A percentile compares a stretch with the other conserved stretches of the same genome.
Evolutionary conservation across 2,888 invertebrate species (phyloP).

Genomic region (Lycia hirtaria): DNA sequence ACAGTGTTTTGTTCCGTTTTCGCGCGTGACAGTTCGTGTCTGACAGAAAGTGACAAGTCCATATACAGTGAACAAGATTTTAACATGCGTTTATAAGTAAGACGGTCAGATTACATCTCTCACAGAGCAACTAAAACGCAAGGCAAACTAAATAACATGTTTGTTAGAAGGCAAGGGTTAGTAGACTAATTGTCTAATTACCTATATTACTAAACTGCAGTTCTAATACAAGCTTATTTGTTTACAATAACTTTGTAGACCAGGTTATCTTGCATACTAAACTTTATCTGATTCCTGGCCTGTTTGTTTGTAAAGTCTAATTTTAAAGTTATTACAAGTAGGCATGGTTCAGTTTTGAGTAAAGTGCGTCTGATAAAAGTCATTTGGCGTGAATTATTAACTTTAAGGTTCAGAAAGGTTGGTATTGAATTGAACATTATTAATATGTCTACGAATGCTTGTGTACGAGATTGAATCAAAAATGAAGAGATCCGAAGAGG

Average conservation of each 20-base stretch:
- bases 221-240: conserved; percentile 30
- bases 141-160: neutral
- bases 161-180: conserved; percentile 12
- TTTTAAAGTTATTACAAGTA: neutral
- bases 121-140: neutral
- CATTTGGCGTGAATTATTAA: neutral
- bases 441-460: no score
- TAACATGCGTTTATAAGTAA: no score
- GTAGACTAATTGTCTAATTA: conserved; percentile 14
- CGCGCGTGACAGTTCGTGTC: no score
- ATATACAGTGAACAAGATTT: no score
- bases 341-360: neutral
- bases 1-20: no score
- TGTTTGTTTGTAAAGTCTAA: neutral
- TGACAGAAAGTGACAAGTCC: no score
- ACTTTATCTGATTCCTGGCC: neutral
- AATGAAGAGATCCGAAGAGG: no score
- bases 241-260: conserved; percentile 45
- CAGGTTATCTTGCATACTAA: conserved; percentile 46
- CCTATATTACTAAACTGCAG: neutral
- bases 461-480: no score
- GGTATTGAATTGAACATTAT: neutral
- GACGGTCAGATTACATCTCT: neutral
- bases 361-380: neutral
- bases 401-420: neutral